These are phyloP conservation scores for Scytalopus superciliaris DNA, from an alignment of 2,113 vertebrate genomes.

Conservation along the genomic window DNA sequence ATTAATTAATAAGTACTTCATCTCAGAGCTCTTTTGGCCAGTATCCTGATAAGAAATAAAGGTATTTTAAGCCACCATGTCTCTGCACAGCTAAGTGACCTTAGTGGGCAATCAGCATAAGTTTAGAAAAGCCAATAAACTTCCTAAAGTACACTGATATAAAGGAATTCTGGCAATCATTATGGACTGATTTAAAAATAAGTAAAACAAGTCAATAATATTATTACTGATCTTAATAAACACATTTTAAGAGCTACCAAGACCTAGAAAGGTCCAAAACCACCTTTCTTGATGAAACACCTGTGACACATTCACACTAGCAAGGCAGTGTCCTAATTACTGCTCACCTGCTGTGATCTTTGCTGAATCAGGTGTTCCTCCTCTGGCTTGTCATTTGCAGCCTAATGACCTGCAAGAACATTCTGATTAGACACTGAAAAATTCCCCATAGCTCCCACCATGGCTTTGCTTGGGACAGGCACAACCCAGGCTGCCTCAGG, in stretches of 20 bases:
- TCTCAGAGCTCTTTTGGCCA: neutral
- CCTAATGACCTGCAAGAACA: neutral
- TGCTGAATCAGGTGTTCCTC: neutral
- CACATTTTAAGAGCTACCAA: neutral
- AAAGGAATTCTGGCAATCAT: neutral
- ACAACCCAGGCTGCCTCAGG: neutral
- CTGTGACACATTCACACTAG: neutral
- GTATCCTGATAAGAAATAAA: neutral
- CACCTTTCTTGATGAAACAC: neutral
- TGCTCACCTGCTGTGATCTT: neutral
- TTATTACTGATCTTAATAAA: neutral
- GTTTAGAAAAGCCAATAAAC: neutral
- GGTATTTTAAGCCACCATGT: neutral
- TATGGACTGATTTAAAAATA: neutral
- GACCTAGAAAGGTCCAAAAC: neutral
- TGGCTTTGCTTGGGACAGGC: neutral
- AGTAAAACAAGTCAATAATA: neutral
- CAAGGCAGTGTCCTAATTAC: neutral
- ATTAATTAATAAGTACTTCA: neutral
- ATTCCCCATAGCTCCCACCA: neutral
- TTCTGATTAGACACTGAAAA: neutral
- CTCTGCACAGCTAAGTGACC: neutral
- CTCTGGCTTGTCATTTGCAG: neutral
- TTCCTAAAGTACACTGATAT: neutral
- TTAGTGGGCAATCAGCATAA: neutral